Evolutionary conservation across 2,113 vertebrate genomes (phyloP), one percentile per base, ranked within the genome.

Genomic region (Natator depressus): DNA sequence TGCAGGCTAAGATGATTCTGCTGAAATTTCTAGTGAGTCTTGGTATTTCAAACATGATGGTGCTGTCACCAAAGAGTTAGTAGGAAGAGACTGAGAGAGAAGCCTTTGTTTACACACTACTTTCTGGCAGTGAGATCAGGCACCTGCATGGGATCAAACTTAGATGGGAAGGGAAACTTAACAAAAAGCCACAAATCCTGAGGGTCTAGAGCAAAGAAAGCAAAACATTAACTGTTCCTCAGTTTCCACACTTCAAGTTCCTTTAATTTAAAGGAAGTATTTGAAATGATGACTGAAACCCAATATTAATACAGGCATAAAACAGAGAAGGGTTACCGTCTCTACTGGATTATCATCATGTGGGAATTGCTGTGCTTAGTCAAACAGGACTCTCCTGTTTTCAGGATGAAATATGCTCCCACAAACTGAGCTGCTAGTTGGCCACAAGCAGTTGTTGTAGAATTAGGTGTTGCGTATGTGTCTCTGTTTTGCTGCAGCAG

Each of bases 111-210:
- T 53, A 84, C 14, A 80, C 55, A 92, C 47, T 49, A 69, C 35
- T 25, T 93, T 93, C 76, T 86, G 13, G 85, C 89, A 88, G 20
- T 55, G 85, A 91, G 42, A 4, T 22, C 27, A 91, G 42, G 82
- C 51, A 3, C 46, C 86, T 42, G 53, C 49, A 82, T 51, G n/a
- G 42, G 17, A 72, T 46, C 25, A 55, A 80, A 49, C 10, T 79
- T 87, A 59, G 65, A 84, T 78, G 89, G 55, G 83, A 90, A 76
- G 27, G 76, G 13, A 87, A 92, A 49, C 13, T 80, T 50, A 57
- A 22, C 85, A 95, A 95, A 83, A 92, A 94, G 78, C 92, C 85
- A 4, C 50, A 85, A 69, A 49, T 90, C 93, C 93, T 80, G 17
- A 27, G 49, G 53, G 85, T 80, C 80, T 78, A 22, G 72, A 87